Base-by-base conservation (phyloP, 2,888 invertebrate genomes). In the Tigriopus californicus region DNA sequence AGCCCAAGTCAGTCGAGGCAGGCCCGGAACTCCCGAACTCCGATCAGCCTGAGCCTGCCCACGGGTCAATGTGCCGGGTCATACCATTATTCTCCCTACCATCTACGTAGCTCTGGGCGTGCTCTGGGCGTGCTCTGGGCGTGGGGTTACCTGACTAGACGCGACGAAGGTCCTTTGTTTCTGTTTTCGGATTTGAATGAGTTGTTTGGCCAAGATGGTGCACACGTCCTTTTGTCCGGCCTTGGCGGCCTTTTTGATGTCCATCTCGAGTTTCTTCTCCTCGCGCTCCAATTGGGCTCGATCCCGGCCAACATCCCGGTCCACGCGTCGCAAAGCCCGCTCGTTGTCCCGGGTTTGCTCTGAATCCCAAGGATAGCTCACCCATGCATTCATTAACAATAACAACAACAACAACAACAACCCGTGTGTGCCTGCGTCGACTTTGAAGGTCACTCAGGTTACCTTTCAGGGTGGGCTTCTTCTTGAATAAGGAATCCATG, bases 231-330 rank as follows among this genome's bases (percentile, higher is more conserved):
- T 83, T 68, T 92, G 84, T 10, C 90, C 90, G 67, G 83, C 80
- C 67, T 85, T 84, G 0, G 90, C 91, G 71, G 83, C 78, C 67
- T 86, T 87, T 68, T 85, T 88, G 55, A 92, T 92, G 70, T 92
- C 90, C 70, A 79, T 72, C 74, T 88, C 85, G 81, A 92, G 71
- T 75, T 89, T 87, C 65, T 89, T 88, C 69, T 92, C 91, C 70
- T 91, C 87, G 65, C 82, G 77, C 70, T 91, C 91, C 65, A 92
- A 71, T 40, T 41, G 18, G n/a, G 78, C 74, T 64, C 85, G 79
- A 68, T 91, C 91, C 63, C 87, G 75, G 63, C 88, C 88, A 64
- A 92, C 76, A 65, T 89, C 90, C 64, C 92, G 75, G 10, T 82
- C 79, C 12, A 85, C 86, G 73, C 82, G 85, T 10, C 83, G 76